Conservation (phyloP, 2,797 vertebrate species). For the Pangasius krempfi region DNA sequence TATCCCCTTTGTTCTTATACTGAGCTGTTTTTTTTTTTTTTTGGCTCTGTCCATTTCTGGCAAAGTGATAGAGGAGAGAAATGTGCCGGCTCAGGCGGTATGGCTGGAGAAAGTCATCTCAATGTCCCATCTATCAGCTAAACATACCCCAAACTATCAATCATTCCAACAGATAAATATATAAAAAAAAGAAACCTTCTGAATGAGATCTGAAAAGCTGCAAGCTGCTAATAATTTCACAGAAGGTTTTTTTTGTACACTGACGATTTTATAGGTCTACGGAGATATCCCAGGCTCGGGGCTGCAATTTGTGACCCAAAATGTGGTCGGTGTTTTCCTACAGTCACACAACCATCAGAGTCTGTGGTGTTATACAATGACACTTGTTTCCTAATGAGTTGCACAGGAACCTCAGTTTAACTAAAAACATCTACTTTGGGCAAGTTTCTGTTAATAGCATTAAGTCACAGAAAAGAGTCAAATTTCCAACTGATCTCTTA, state of each 20-base stretch:
- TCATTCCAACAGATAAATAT: slow-evolving; percentile 48
- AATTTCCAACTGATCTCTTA: neutral
- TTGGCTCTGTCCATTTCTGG: slow-evolving; percentile 45
- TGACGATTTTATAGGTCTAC: neutral
- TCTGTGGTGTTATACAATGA: neutral
- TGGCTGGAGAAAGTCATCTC: slow-evolving; percentile 41
- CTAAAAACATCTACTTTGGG: slow-evolving; percentile 26
- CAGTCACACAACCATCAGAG: slow-evolving; percentile 2
- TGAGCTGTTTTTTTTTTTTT: neutral
- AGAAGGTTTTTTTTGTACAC: neutral
- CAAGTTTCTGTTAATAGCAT: neutral
- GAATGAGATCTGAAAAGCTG: neutral
- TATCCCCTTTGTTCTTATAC: slow-evolving; percentile 47
- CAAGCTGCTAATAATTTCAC: neutral
- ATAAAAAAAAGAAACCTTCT: slow-evolving; percentile 43
- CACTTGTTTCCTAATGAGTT: slow-evolving; percentile 38
- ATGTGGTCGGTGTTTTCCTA: neutral
- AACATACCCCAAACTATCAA: neutral
- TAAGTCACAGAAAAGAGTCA: neutral
- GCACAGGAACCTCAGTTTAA: neutral
- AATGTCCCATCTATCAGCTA: slow-evolving; percentile 30
- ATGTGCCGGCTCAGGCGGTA: slow-evolving; percentile 70
- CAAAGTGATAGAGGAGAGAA: slow-evolving; percentile 63
- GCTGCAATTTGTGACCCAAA: neutral
- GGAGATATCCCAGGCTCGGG: neutral